Evolutionary conservation across 2,888 invertebrate species (phyloP), one percentile per base, ranked within the genome.

Genomic region (Lampropteryx suffumata): DNA sequence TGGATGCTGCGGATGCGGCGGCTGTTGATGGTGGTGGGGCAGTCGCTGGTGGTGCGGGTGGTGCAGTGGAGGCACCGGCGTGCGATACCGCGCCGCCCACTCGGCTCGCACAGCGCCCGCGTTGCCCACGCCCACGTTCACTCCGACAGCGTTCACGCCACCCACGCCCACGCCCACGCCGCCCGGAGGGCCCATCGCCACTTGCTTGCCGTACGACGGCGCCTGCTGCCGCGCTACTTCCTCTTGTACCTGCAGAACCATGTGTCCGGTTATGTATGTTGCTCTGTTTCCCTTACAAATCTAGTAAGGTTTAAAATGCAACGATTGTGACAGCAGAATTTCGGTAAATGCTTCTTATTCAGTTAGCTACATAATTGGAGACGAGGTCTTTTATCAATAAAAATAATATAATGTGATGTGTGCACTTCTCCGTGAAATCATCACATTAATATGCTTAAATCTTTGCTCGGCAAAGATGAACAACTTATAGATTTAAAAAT

Each of bases 151-250:
- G 70, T 67, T 69, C 3, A 17, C 14, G 10, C 73, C 60, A 63
- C 65, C 75, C 82, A 63, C 59, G 69, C 69, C 70, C 72, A 67
- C 70, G 80, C 79, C 62, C 67, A 68, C 71, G 50, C 72, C 71
- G 50, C 70, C 76, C 41, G 75, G 78, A 24, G 79, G 77, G 40
- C 82, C 82, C 92, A 92, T 78, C 80, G 80, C 83, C 77, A 77
- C 80, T 28, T 94, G 94, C 82, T 97, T 96, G 59, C 96, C 96
- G 71, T 95, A 96, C 67, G 95, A 95, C 27, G 96, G 95, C 36
- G 94, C 95, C 77, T 96, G 96, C 75, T 98, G 97, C 34, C 97
- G 91, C 6, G 97, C 97, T 41, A 97, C 97, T 76, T 97, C 97
- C 74, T 97, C 97, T 79, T 98, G 97, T 2, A 98, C 93, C 90